These are phyloP conservation scores for Echinarachnius parma DNA, from an alignment of 53 echinoderm and acorn worm genomes.

Conservation along the genomic window DNA sequence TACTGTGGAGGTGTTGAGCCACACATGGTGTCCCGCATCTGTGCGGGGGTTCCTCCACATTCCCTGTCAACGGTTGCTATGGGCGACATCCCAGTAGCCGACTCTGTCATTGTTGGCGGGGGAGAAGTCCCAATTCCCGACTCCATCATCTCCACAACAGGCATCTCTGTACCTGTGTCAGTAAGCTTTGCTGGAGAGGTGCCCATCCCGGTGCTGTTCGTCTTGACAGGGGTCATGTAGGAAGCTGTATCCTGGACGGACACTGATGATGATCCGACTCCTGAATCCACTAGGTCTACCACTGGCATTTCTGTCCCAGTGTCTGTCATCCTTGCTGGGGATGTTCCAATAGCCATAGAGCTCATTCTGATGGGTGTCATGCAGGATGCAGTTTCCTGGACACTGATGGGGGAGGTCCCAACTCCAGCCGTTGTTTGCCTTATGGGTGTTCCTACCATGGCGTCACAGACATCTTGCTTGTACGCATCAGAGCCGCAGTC, in stretches of 20 bases:
- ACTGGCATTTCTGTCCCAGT: conserved; percentile 29
- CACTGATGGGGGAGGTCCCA: conserved; percentile 6
- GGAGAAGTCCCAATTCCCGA: conserved; percentile 20
- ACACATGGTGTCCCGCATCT: conserved; percentile 20
- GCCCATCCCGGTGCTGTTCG: conserved; percentile 53
- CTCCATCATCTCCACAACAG: conserved; percentile 10
- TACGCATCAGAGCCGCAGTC: conserved; percentile 25
- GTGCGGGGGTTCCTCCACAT: conserved; percentile 33
- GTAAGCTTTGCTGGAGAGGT: conserved; percentile 34
- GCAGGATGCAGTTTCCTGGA: conserved; percentile 11
- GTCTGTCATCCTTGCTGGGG: conserved; percentile 31
- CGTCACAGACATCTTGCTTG: background rate
- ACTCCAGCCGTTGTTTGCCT: conserved; percentile 12
- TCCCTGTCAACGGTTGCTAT: conserved; percentile 25
- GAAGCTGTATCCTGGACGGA: conserved; percentile 15
- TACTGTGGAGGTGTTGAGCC: conserved; percentile 46
- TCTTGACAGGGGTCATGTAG: conserved; percentile 10
- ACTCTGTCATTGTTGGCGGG: conserved; percentile 15
- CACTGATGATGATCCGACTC: conserved; percentile 14
- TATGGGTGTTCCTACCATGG: conserved; percentile 12
- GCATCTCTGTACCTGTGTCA: conserved; percentile 40
- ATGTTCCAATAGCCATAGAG: conserved; percentile 33
- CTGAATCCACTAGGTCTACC: conserved; percentile 14
- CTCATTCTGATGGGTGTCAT: conserved; percentile 28
- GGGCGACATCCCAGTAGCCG: conserved; percentile 33